These are phyloP conservation scores for Mungos mungo DNA, from an alignment of 2,113 vertebrate genomes.

Conservation along the genomic window DNA sequence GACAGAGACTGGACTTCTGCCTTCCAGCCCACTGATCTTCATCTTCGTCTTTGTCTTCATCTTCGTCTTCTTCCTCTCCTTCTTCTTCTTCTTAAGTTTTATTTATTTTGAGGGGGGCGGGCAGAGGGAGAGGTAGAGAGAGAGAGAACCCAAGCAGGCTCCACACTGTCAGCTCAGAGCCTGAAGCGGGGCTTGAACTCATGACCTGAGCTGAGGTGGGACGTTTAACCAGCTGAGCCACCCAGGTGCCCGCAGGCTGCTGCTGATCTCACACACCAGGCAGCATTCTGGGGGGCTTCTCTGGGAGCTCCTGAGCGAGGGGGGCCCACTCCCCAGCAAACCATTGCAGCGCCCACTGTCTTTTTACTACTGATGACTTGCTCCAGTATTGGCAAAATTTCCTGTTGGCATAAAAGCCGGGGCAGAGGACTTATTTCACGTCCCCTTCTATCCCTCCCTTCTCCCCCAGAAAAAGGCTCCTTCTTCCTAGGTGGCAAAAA, in stretches of 20 bases:
- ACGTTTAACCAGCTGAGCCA: too few relatives aligned
- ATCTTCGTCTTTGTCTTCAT: too few relatives aligned
- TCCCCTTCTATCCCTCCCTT: not conserved
- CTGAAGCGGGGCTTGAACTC: too few relatives aligned
- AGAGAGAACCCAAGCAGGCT: too few relatives aligned
- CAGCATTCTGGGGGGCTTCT: too few relatives aligned
- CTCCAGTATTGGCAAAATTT: not conserved
- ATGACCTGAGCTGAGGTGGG: too few relatives aligned
- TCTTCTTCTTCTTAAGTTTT: too few relatives aligned
- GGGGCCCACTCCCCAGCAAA: not conserved
- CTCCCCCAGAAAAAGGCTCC: not conserved
- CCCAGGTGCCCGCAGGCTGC: not conserved
- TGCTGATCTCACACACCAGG: not conserved
- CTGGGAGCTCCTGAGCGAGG: not conserved
- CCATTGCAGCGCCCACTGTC: accelerated
- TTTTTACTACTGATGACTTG: too few relatives aligned
- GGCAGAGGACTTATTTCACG: not conserved
- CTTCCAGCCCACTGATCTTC: not conserved
- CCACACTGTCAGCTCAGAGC: too few relatives aligned
- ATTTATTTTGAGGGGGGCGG: too few relatives aligned
- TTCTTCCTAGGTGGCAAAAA: not conserved
- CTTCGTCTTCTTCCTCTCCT: too few relatives aligned
- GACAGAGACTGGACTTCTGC: not conserved
- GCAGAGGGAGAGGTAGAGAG: too few relatives aligned
- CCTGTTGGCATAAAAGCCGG: not conserved